Conservation (phyloP, 2,888 invertebrate species). For the Tanytarsus gracilentus region DNA sequence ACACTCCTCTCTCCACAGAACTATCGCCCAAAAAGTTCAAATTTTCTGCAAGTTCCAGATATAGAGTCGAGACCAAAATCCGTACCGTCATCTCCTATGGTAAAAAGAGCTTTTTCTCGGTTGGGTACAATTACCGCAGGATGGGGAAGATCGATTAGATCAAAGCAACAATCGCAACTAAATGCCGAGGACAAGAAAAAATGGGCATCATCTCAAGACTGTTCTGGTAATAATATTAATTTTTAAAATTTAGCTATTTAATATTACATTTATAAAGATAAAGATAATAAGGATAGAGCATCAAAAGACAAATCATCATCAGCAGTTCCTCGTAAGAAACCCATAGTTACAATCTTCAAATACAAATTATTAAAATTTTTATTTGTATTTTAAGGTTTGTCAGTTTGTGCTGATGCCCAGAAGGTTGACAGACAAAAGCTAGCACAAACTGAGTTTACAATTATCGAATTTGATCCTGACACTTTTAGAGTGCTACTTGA, state of each 20-base stretch:
- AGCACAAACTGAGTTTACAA: slow-evolving; percentile 90
- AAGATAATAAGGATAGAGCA: slow-evolving; percentile 71
- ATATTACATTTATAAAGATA: slow-evolving; percentile 49
- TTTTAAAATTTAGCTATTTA: slow-evolving; percentile 30
- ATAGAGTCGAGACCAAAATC: slow-evolving; percentile 80
- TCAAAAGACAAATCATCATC: slow-evolving; percentile 67
- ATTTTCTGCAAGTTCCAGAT: slow-evolving; percentile 85
- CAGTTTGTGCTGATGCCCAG: slow-evolving; percentile 88
- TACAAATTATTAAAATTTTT: not conserved
- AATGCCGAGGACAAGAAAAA: slow-evolving; percentile 84
- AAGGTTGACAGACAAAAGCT: slow-evolving; percentile 87
- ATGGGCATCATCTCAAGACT: slow-evolving; percentile 86
- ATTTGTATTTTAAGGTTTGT: slow-evolving; percentile 48
- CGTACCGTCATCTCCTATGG: slow-evolving; percentile 90
- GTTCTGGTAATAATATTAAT: slow-evolving; percentile 61
- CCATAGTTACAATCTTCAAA: not conserved
- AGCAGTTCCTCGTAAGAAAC: slow-evolving; percentile 54
- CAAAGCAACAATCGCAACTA: slow-evolving; percentile 67
- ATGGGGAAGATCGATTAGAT: slow-evolving; percentile 76
- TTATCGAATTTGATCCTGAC: slow-evolving; percentile 90
- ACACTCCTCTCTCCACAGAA: slow-evolving; percentile 79
- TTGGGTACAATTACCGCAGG: slow-evolving; percentile 83
- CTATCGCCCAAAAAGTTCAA: slow-evolving; percentile 77
- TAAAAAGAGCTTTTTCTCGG: slow-evolving; percentile 83
- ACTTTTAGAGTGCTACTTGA: slow-evolving; percentile 84